phyloP scores from a whole-genome alignment of 2,888 invertebrate species.

The Dromius quadrimaculatus region DNA sequence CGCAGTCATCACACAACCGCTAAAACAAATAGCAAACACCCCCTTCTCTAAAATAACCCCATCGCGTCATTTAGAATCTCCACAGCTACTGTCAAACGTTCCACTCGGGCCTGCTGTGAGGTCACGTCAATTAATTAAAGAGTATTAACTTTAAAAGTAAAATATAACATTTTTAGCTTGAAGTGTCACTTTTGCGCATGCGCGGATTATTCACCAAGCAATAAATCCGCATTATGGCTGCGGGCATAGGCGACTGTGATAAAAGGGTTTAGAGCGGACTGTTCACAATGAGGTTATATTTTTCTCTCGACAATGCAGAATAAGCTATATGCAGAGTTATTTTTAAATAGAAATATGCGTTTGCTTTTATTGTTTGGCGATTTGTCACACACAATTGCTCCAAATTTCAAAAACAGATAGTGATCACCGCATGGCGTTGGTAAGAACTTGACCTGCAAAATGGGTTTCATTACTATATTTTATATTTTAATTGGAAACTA shows the following conservation, averaged over 20 bases:
- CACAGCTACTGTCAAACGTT: background rate
- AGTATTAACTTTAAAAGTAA: conserved; percentile 40
- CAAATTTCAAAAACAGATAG: no score
- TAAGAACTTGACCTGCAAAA: no score
- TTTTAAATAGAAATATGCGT: no score
- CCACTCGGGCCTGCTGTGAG: conserved; percentile 17
- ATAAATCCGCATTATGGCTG: conserved; percentile 43
- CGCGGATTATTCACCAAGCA: conserved; percentile 9
- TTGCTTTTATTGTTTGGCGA: no score
- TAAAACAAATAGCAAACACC: background rate
- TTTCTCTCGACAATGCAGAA: conserved; percentile 23
- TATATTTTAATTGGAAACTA: no score
- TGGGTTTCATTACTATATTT: no score
- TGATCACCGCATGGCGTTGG: no score
- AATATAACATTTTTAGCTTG: conserved; percentile 24
- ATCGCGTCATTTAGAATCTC: conserved; percentile 39
- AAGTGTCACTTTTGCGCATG: conserved; percentile 23
- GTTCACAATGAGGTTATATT: conserved; percentile 34
- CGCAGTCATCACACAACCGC: background rate
- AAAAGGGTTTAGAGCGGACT: conserved; percentile 26
- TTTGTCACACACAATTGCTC: no score
- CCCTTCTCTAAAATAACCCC: conserved; percentile 2
- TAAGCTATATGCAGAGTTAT: no score
- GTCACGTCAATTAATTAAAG: conserved; percentile 38
- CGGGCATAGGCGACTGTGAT: conserved; percentile 27